phyloP scores from a whole-genome alignment of 2,888 invertebrate species.

The Hipparchia semele region DNA sequence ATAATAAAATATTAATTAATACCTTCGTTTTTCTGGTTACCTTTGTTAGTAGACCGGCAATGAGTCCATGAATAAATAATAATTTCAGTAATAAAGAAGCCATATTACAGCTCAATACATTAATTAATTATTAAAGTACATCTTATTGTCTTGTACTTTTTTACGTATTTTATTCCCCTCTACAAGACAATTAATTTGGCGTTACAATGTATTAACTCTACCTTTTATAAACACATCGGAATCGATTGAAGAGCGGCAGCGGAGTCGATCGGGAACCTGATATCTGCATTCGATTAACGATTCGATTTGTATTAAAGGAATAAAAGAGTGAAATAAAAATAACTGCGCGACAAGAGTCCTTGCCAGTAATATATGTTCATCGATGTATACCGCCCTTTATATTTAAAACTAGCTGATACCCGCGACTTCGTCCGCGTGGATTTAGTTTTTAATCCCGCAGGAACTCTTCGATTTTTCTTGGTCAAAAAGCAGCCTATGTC shows the following conservation, averaged over 20 bases:
- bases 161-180: neutral
- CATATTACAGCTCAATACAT: neutral
- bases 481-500: too few relatives aligned
- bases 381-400: neutral
- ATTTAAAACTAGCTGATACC: neutral
- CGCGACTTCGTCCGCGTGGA: too few relatives aligned
- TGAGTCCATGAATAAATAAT: too few relatives aligned
- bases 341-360: neutral
- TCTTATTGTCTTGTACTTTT: neutral
- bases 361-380: neutral
- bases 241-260: slow-evolving; percentile 14
- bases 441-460: too few relatives aligned
- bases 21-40: too few relatives aligned
- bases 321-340: slow-evolving; percentile 16
- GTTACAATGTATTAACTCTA: slow-evolving; percentile 10
- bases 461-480: too few relatives aligned
- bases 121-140: neutral
- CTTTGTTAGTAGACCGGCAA: too few relatives aligned
- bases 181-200: slow-evolving; percentile 14
- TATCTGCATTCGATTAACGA: slow-evolving; percentile 21
- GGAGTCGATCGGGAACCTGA: slow-evolving; percentile 19
- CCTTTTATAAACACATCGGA: slow-evolving; percentile 13
- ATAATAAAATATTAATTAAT: too few relatives aligned
- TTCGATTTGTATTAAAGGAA: slow-evolving; percentile 11
- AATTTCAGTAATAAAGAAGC: neutral